A percentile compares a stretch with the other conserved stretches of the same genome.
phyloP scores from a whole-genome alignment of 1,140 invertebrate genomes.

The Bombus haemorrhoidalis region DNA sequence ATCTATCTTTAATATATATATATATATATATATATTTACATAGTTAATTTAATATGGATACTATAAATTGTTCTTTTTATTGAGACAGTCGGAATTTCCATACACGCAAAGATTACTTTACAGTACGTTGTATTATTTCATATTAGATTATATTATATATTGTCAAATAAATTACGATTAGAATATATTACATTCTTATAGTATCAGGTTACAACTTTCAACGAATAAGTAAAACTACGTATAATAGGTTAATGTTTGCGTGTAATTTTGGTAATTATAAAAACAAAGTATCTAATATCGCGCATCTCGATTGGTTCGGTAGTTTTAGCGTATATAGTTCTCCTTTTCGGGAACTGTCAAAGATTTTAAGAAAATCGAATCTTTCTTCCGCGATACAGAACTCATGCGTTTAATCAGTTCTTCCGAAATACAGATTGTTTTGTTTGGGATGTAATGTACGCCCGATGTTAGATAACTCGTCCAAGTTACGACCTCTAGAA shows the following conservation, averaged over 20 bases:
- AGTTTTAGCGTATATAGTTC: not conserved
- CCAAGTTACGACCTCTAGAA: not conserved
- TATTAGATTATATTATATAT: too few relatives aligned
- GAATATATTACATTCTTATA: too few relatives aligned
- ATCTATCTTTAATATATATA: not conserved
- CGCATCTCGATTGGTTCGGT: not conserved
- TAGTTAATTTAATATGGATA: too few relatives aligned
- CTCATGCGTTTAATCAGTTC: not conserved
- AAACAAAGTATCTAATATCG: not conserved
- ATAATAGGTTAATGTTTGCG: not conserved
- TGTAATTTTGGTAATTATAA: not conserved
- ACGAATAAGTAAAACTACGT: not conserved
- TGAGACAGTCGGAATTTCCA: too few relatives aligned
- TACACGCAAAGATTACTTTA: too few relatives aligned
- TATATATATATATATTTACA: too few relatives aligned
- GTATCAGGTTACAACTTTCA: too few relatives aligned
- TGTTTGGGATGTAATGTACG: not conserved
- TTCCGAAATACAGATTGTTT: conserved; percentile 10
- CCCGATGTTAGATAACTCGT: not conserved
- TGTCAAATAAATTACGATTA: too few relatives aligned
- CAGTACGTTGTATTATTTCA: too few relatives aligned
- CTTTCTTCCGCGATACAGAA: not conserved
- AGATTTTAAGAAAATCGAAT: not conserved
- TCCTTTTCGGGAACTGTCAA: not conserved
- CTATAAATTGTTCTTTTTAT: too few relatives aligned